Evolutionary conservation across 2,797 vertebrate genomes (phyloP), one percentile per base, ranked within the genome.

Genomic region (Labeo calbasu): DNA sequence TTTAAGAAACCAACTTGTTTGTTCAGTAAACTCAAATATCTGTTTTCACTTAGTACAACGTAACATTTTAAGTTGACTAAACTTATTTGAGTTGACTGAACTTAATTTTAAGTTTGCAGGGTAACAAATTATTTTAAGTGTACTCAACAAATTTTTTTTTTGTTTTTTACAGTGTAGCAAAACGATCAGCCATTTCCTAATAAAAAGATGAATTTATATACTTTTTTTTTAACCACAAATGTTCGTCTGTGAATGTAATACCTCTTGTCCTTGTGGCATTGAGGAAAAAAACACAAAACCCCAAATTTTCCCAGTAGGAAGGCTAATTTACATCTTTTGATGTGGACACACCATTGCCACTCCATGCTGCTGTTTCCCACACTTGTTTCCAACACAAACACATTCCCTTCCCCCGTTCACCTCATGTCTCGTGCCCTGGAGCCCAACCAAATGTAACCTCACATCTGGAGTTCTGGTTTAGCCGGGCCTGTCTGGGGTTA

Each of bases 391-490:
- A 59, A 82, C n/a, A 72, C 55, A 84, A 80, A 77, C 82, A 77
- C 11, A 7, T 75, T 66, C 57, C 69, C 79, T 53, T 83, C 86
- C 86, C 82, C 40, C 69, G 3, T 48, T 53, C 51, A 48, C 69
- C 50, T 75, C 71, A 57, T 66, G 71, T 65, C 57, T 69, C 17
- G 11, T 85, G 65, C 61, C 86, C 78, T 72, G 65, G 63, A 86
- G 83, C 78, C 61, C 83, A 63, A 61, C 79, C 77, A 85, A 82
- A 85, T 83, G 59, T 69, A 85, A 55, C 73, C 25, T 25, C 85
- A 86, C 86, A 89, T 89, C 88, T 89, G 88, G 86, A 86, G 81
- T n/a, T 28, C 50, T 82, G 65, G 78, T 79, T 81, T 32, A 66
- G 70, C 19, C 48, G 55, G 81, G 73, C 82, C 53, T 84, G 78